Percentiles rank a stretch among this genome's conserved stretches.
These are phyloP conservation scores for Pseudorhiza aurosa DNA, from an alignment of 30 jellyfish, hydroid and myxozoan genomes.

Conservation along the genomic window DNA sequence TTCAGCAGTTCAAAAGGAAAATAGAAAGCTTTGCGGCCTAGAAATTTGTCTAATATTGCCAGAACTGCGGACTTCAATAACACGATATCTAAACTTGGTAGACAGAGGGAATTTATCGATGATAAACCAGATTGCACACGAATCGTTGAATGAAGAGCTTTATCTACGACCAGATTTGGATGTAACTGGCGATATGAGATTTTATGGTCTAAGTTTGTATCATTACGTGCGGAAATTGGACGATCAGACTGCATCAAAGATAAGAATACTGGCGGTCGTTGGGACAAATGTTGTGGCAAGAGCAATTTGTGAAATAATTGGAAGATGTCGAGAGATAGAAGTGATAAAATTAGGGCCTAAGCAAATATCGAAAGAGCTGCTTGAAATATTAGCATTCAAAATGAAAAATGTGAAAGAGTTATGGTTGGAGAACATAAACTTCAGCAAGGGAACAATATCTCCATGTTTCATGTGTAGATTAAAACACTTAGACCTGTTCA, in stretches of 20 bases:
- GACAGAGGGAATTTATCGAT: constrained; percentile 16
- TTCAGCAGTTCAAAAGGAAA: not conserved
- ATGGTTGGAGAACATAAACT: constrained; percentile 10
- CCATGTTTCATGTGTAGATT: not conserved
- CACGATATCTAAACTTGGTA: constrained; percentile 8
- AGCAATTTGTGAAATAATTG: not conserved
- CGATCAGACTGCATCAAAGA: not conserved
- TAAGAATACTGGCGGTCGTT: not conserved
- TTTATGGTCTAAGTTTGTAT: not conserved
- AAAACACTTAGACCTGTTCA: not conserved
- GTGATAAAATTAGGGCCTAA: constrained; percentile 11
- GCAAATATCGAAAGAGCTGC: constrained; percentile 21
- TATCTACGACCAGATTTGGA: not conserved
- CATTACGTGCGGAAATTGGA: constrained; percentile 2
- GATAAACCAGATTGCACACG: not conserved
- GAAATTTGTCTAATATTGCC: constrained; percentile 20
- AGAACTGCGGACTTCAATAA: constrained; percentile 9
- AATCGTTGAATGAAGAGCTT: not conserved
- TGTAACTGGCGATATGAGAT: not conserved
- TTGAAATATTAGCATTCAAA: not conserved
- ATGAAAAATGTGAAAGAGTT: not conserved
- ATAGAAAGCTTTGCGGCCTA: not conserved
- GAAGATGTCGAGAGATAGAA: not conserved
- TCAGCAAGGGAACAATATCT: not conserved
- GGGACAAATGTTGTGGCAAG: constrained; percentile 10